Evolutionary conservation across 2,113 vertebrate species (phyloP).

Genomic region (Saguinus imperator): DNA sequence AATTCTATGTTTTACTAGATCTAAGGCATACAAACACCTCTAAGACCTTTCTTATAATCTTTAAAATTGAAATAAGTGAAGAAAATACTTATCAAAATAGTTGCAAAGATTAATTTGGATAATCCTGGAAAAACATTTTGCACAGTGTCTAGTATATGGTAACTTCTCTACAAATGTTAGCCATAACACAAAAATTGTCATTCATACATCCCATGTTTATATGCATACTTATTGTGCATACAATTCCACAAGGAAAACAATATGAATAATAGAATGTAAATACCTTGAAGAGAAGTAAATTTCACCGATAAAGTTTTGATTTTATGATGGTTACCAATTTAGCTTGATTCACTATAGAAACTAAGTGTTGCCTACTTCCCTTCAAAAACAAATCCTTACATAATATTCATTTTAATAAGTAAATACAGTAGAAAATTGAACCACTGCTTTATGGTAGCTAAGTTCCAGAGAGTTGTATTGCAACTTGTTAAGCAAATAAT

Average conservation of each 20-base stretch:
- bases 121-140: neutral
- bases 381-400: neutral
- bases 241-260: conserved; percentile 23
- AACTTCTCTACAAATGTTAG: neutral
- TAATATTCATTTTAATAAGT: neutral
- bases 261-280: neutral
- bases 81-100: neutral
- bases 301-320: neutral
- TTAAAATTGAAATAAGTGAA: neutral
- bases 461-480: neutral
- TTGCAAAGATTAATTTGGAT: conserved; percentile 14
- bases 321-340: conserved; percentile 6
- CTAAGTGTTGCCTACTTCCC: neutral
- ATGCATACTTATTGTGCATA: neutral
- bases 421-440: neutral
- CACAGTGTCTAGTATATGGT: neutral
- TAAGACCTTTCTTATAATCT: neutral
- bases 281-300: conserved; percentile 3
- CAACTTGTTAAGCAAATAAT: conserved; percentile 1
- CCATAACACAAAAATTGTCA: neutral
- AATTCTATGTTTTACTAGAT: neutral
- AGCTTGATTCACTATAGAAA: neutral
- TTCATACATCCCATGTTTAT: neutral
- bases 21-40: neutral
- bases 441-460: neutral